These are phyloP conservation scores for Boloria euphrosyne DNA, from an alignment of 2,888 invertebrate species.

Conservation along the genomic window DNA sequence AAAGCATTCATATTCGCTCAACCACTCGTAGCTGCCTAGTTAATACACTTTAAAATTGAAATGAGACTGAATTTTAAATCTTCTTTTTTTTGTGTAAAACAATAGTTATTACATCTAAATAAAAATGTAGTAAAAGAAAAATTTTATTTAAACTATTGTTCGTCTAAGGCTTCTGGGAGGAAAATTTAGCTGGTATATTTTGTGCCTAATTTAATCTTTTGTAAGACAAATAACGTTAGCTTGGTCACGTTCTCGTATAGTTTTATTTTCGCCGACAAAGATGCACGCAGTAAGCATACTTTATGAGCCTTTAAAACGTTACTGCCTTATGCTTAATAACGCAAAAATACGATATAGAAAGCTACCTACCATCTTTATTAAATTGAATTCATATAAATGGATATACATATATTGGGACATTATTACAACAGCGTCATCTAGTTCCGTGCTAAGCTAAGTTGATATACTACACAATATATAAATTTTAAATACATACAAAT, in stretches of 20 bases:
- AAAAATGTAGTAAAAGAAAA: background rate
- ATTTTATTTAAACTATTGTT: background rate
- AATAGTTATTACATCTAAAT: background rate
- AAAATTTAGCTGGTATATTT: constrained; percentile 1
- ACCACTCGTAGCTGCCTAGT: no score
- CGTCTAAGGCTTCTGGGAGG: background rate
- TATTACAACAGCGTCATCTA: no score
- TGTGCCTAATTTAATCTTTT: constrained; percentile 31
- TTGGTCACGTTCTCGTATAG: constrained; percentile 22
- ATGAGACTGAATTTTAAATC: no score
- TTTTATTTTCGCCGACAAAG: constrained; percentile 25
- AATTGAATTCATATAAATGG: no score
- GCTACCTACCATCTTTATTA: no score
- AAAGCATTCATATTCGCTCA: no score
- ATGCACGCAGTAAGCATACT: constrained; percentile 21
- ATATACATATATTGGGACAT: no score
- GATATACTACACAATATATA: no score
- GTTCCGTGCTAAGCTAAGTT: no score
- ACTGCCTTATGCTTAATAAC: background rate
- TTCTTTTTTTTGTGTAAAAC: background rate
- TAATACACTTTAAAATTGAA: no score
- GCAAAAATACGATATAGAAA: background rate
- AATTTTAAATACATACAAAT: no score
- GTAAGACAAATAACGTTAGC: constrained; percentile 27
- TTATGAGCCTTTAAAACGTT: constrained; percentile 9